Conservation (phyloP, 2,888 invertebrate genomes). For the Leucophenga montana region DNA sequence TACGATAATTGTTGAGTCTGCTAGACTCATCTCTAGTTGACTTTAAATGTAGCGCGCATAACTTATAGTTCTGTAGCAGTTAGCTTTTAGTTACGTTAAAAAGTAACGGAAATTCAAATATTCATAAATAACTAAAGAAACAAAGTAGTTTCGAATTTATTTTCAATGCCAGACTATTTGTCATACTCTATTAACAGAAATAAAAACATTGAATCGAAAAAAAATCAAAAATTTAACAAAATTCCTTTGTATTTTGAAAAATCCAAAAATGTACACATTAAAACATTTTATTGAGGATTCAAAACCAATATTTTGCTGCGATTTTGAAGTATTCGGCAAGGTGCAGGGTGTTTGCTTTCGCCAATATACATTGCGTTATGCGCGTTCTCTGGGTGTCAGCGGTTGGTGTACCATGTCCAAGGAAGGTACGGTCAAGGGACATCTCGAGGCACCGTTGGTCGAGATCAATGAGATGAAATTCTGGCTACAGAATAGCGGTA, state of each 20-base stretch:
- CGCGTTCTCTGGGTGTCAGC: slow-evolving; percentile 75
- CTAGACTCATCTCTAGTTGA: no score
- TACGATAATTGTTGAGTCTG: no score
- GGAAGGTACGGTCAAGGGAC: slow-evolving; percentile 77
- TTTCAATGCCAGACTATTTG: no score
- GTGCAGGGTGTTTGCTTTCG: slow-evolving; percentile 60
- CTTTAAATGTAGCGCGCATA: no score
- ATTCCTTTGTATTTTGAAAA: not conserved
- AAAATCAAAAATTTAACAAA: no score
- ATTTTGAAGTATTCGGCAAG: slow-evolving; percentile 60
- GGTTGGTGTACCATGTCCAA: slow-evolving; percentile 78
- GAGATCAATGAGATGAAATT: slow-evolving; percentile 76
- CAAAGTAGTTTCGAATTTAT: no score
- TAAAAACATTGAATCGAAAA: no score
- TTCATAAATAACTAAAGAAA: no score
- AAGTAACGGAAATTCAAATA: no score
- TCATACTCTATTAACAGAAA: no score
- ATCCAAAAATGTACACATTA: slow-evolving; percentile 23
- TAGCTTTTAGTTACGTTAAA: no score
- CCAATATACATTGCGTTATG: slow-evolving; percentile 54
- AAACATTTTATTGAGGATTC: slow-evolving; percentile 31
- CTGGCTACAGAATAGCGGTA: slow-evolving; percentile 78
- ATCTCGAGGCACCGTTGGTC: slow-evolving; percentile 75
- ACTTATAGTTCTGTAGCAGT: no score
- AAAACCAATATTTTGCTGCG: slow-evolving; percentile 52